phyloP scores from a whole-genome alignment of 2,888 invertebrate genomes.

The Drosophila merina region DNA sequence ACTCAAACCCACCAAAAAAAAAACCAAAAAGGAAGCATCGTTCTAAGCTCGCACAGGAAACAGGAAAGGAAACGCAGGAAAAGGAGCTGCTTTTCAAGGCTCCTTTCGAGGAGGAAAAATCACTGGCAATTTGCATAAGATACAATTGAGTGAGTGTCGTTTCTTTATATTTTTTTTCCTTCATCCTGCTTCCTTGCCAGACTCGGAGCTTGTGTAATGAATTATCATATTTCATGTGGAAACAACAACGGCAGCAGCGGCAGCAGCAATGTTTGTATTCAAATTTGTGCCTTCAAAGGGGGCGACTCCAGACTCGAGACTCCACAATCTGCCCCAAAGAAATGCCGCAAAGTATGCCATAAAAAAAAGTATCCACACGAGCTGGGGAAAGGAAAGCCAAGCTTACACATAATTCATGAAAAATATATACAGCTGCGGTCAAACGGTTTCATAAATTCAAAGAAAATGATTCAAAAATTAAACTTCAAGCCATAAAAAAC shows the following conservation, averaged over 20 bases:
- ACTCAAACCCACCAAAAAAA: conserved; percentile 2
- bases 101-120: conserved; percentile 64
- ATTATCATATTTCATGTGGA: conserved; percentile 78
- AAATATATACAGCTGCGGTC: conserved; percentile 15
- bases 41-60: conserved; percentile 48
- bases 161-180: conserved; percentile 70
- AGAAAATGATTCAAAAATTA: background rate
- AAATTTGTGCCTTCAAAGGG: conserved; percentile 60
- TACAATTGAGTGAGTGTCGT: conserved; percentile 80
- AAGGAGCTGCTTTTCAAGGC: conserved; percentile 37
- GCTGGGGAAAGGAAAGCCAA: conserved; percentile 7
- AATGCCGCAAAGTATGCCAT: conserved; percentile 77
- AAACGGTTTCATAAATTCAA: conserved; percentile 10
- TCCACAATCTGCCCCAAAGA: conserved; percentile 36
- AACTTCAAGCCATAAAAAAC: background rate
- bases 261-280: conserved; percentile 63
- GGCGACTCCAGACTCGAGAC: conserved; percentile 4
- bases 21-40: conserved; percentile 48
- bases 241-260: conserved; percentile 20
- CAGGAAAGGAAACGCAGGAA: conserved; percentile 34
- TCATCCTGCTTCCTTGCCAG: conserved; percentile 19
- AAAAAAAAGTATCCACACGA: conserved; percentile 51
- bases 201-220: conserved; percentile 68
- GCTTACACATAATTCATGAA: conserved; percentile 38
- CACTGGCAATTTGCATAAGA: conserved; percentile 80